These are phyloP conservation scores for Mellilla xanthometata DNA, from an alignment of 2,888 invertebrate species.

Conservation along the genomic window DNA sequence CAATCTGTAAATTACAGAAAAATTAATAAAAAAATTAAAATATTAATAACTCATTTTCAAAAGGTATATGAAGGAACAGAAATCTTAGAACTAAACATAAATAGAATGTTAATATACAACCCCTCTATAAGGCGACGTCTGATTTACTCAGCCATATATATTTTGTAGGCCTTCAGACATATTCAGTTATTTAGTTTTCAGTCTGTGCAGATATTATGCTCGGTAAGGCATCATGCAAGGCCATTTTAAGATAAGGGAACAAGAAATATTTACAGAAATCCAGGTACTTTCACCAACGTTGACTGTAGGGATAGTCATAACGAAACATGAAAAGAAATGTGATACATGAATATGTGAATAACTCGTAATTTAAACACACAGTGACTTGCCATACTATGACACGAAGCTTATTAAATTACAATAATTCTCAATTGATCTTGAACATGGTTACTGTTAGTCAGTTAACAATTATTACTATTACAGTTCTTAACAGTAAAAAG, in stretches of 20 bases:
- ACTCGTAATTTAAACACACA: constrained; percentile 25
- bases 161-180: constrained; percentile 10
- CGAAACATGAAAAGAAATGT: neutral
- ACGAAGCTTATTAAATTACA: constrained; percentile 21
- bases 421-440: constrained; percentile 1
- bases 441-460: too few species aligned
- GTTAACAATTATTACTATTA: too few species aligned
- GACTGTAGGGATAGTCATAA: constrained; percentile 7
- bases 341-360: neutral
- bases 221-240: constrained; percentile 12
- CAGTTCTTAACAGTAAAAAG: too few species aligned
- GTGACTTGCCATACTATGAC: constrained; percentile 27
- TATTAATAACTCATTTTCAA: constrained; percentile 15
- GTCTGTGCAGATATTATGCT: constrained; percentile 12
- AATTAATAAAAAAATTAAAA: constrained; percentile 25
- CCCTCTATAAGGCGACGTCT: constrained; percentile 14
- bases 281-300: constrained; percentile 22
- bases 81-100: constrained; percentile 29
- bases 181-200: constrained; percentile 1
- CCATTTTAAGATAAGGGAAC: constrained; percentile 6
- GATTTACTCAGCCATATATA: neutral
- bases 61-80: constrained; percentile 12
- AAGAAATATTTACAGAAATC: constrained; percentile 34
- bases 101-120: constrained; percentile 30
- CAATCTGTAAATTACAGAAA: constrained; percentile 72